phyloP scores from a whole-genome alignment of 1,140 invertebrate genomes.

The Eriosoma lanigerum region DNA sequence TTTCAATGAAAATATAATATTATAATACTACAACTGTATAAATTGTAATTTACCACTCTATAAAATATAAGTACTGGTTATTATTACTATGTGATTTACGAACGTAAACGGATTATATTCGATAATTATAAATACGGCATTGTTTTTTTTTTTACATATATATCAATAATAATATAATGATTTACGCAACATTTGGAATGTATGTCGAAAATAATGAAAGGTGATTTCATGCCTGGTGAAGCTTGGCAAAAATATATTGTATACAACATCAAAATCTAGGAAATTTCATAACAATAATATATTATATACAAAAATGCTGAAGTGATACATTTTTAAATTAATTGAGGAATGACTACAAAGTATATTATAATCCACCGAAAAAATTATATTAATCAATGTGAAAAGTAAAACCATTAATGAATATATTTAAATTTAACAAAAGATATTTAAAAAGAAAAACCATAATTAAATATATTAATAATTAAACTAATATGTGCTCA shows the following conservation, averaged over 20 bases:
- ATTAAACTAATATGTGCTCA: too few species aligned
- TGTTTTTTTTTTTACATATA: constrained; percentile 10
- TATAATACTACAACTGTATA: too few species aligned
- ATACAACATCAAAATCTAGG: neutral
- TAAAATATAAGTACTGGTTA: neutral
- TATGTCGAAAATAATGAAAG: constrained; percentile 48
- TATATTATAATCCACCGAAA: neutral
- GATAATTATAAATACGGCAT: constrained; percentile 3
- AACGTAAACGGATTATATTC: neutral
- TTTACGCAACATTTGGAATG: constrained; percentile 32
- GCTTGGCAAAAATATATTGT: neutral
- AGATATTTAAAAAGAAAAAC: neutral
- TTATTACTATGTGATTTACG: neutral
- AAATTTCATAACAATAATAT: neutral
- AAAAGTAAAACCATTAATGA: neutral
- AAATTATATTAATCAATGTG: neutral
- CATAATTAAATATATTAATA: neutral
- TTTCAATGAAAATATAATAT: too few species aligned
- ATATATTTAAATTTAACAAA: neutral
- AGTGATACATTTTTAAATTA: neutral
- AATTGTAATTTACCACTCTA: neutral
- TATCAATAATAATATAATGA: neutral
- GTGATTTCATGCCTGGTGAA: constrained; percentile 46
- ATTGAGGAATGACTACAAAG: neutral
- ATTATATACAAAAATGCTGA: neutral